phyloP scores from a whole-genome alignment of 2,888 invertebrate species.

The Scaptodrosophila latifasciaeformis region DNA sequence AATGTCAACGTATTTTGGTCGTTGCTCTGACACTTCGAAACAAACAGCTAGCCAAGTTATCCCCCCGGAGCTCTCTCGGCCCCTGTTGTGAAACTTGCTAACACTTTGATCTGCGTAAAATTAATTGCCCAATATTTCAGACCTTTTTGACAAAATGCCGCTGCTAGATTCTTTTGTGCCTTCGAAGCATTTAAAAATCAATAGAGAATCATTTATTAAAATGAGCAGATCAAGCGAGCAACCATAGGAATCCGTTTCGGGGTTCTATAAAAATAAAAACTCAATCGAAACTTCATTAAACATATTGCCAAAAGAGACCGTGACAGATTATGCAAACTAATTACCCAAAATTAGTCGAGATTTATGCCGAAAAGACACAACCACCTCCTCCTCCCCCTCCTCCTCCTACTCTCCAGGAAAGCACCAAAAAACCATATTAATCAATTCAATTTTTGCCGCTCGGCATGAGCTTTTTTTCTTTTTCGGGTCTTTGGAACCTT shows the following conservation, averaged over 20 bases:
- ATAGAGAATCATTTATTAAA: conserved; percentile 65
- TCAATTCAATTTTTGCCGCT: conserved; percentile 59
- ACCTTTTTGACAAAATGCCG: conserved; percentile 50
- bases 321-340: conserved; percentile 67
- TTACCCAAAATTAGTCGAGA: conserved; percentile 64
- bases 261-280: conserved; percentile 33
- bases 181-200: conserved; percentile 35
- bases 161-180: conserved; percentile 23
- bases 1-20: too few relatives aligned
- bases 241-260: conserved; percentile 31
- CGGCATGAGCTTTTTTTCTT: conserved; percentile 35
- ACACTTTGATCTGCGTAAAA: conserved; percentile 34
- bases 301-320: conserved; percentile 29
- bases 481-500: conserved; percentile 14
- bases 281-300: conserved; percentile 2
- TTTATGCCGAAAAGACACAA: conserved; percentile 43
- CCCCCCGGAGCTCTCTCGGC: too few relatives aligned
- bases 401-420: too few relatives aligned
- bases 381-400: background rate
- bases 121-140: conserved; percentile 28
- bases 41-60: too few relatives aligned
- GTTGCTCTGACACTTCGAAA: too few relatives aligned
- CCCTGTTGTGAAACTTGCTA: too few relatives aligned
- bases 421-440: conserved; percentile 44
- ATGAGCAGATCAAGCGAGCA: conserved; percentile 47